Percentiles rank a stretch among this genome's conserved stretches.
Evolutionary conservation across 2,888 invertebrate species (phyloP).

Genomic region (Cryptus viduatorius): DNA sequence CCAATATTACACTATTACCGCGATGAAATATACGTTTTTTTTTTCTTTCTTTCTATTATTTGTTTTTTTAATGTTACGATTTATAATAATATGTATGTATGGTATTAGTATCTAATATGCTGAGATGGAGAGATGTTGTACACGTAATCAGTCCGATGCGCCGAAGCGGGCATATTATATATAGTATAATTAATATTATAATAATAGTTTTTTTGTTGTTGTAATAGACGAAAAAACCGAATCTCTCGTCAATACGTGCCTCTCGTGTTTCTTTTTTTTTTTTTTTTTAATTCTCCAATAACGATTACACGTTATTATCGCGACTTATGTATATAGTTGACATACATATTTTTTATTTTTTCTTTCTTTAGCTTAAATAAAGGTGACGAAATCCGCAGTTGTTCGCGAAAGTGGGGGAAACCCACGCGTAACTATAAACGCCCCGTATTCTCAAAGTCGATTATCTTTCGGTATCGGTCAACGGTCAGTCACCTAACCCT

Average conservation of each 20-base stretch:
- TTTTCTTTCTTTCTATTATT: constrained; percentile 42
- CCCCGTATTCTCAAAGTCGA: constrained; percentile 7
- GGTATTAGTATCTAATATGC: constrained; percentile 44
- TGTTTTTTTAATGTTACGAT: constrained; percentile 45
- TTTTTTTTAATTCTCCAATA: neutral
- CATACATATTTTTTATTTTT: constrained; percentile 1
- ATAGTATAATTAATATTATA: constrained; percentile 39
- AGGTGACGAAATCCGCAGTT: constrained; percentile 30
- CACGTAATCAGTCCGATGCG: constrained; percentile 68
- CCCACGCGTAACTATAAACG: neutral
- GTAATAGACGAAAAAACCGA: constrained; percentile 12
- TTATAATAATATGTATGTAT: constrained; percentile 50
- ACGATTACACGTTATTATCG: constrained; percentile 20
- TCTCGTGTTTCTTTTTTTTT: constrained; percentile 23
- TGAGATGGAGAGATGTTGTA: constrained; percentile 64
- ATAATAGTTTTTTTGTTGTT: constrained; percentile 12
- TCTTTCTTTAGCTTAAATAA: constrained; percentile 21
- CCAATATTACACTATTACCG: constrained; percentile 29
- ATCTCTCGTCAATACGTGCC: neutral
- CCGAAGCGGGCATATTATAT: constrained; percentile 44
- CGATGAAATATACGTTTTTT: constrained; percentile 39
- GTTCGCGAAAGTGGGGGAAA: neutral
- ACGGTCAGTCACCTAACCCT: constrained; percentile 9
- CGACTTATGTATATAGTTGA: constrained; percentile 24
- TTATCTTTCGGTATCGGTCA: constrained; percentile 26